Evolutionary conservation across 2,113 vertebrate species (phyloP), one percentile per base, ranked within the genome.

Genomic region (Epinephelus moara): DNA sequence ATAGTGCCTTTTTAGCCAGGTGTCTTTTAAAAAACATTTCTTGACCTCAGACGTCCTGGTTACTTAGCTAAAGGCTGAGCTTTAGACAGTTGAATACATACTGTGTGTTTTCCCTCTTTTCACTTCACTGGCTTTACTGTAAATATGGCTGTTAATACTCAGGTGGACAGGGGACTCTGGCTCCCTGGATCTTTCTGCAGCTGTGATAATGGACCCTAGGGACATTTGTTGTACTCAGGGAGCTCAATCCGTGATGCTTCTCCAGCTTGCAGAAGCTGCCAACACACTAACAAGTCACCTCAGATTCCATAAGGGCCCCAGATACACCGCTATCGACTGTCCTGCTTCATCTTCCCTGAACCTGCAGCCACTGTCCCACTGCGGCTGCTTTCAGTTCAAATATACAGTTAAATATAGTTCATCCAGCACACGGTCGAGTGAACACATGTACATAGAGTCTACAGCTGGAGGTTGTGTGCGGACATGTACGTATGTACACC

Each of bases 221-320:
- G 67, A 47, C 42, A 17, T 52, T 75, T 59, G 49, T 52, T 21
- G 68, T 40, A 72, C 56, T 60, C 47, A 33, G 66, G 33, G 78
- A 71, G 60, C 64, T 71, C 3, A 1, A 55, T 15, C 77, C 21
- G 21, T 12, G 62, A 67, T 2, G 23, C 18, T 42, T 66, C 25
- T 62, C 63, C 62, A 63, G 17, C 33, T 59, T 42, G 52, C 18
- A 37, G 55, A 64, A 62, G 68, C 73, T 64, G 49, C 60, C 61
- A 30, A 30, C 18, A 15, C 74, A 62, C 64, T 87, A 85, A 88
- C 3, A 4, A 90, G 75, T 73, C 80, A 75, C 70, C 66, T 73
- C 59, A 62, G 78, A 66, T 42, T 61, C 56, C 67, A 60, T 2
- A 3, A 76, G 53, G 59, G 30, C 67, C 52, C 53, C 40, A 53